These are phyloP conservation scores for Phylloscopus collybita DNA, from an alignment of 2,797 vertebrate genomes.

Conservation along the genomic window DNA sequence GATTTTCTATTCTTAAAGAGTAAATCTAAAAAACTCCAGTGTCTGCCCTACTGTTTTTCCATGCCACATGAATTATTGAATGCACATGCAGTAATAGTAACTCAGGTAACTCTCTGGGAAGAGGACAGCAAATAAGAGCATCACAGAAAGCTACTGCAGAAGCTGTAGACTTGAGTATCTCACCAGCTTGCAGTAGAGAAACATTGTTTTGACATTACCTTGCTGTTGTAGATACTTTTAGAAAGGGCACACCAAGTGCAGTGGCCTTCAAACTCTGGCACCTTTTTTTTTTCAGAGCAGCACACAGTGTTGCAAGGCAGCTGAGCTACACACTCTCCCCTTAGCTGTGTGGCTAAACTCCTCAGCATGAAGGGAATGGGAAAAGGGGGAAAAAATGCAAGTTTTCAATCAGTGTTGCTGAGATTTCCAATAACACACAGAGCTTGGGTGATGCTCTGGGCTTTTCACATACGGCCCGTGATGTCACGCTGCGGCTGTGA, in stretches of 20 bases:
- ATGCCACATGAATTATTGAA: neutral
- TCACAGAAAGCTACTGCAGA: neutral
- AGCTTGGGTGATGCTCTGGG: neutral
- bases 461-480: neutral
- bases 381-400: neutral
- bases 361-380: neutral
- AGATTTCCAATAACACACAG: neutral
- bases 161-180: neutral
- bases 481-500: neutral
- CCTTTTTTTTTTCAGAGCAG: neutral
- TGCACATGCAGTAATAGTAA: neutral
- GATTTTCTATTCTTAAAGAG: neutral
- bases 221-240: neutral
- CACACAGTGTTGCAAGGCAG: neutral
- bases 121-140: neutral
- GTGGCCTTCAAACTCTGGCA: neutral
- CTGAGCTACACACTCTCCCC: neutral
- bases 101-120: neutral
- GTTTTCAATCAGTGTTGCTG: neutral
- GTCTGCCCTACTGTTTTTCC: neutral
- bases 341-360: neutral
- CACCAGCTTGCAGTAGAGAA: neutral
- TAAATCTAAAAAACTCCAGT: neutral
- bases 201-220: neutral
- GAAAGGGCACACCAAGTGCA: neutral